Conservation (phyloP, 2,113 vertebrate genomes). For the Vulpes lagopus region DNA sequence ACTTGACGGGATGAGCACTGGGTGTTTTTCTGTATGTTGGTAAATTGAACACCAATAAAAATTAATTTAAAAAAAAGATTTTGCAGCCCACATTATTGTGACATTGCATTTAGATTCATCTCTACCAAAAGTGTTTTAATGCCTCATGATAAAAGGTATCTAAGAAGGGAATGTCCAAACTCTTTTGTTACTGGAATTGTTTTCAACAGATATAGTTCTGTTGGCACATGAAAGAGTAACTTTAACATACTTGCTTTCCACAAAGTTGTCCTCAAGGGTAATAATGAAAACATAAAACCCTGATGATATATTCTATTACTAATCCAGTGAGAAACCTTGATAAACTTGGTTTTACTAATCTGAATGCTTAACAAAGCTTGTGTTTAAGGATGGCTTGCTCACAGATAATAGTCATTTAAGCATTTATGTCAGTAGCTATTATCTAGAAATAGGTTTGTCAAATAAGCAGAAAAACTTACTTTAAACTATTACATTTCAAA, state of each 20-base stretch:
- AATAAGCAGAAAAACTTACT: conserved; percentile 47
- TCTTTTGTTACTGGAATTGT: background rate
- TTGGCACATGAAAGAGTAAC: background rate
- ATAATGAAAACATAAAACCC: background rate
- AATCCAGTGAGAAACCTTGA: background rate
- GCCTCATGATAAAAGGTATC: background rate
- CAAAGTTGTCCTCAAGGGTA: background rate
- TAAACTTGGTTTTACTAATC: background rate
- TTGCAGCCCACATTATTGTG: background rate
- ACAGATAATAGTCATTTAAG: background rate
- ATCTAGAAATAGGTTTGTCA: background rate
- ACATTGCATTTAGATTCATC: background rate
- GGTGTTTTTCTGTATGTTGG: no score
- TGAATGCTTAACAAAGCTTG: background rate
- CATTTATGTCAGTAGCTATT: conserved; percentile 28
- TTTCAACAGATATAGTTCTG: background rate
- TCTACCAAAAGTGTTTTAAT: background rate
- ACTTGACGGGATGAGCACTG: no score
- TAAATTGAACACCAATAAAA: no score
- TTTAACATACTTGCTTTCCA: background rate
- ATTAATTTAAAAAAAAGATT: no score
- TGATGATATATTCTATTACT: background rate
- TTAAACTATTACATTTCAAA: background rate
- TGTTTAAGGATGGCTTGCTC: background rate
- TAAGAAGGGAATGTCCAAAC: background rate